These are phyloP conservation scores for Fringilla coelebs DNA, from an alignment of 2,797 vertebrate species.

Conservation along the genomic window DNA sequence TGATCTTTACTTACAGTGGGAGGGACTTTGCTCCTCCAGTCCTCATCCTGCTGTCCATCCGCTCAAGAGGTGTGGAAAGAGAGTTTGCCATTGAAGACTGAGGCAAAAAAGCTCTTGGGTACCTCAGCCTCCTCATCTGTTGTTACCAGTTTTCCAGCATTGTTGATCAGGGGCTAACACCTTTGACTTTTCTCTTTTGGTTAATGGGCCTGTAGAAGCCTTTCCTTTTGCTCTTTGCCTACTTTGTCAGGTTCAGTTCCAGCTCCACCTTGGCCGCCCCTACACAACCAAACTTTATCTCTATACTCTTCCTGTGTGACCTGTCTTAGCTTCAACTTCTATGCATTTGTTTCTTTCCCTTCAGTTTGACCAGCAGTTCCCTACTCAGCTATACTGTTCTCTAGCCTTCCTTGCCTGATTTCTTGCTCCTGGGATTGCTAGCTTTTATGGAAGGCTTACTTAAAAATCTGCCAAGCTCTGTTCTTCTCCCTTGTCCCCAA, in stretches of 20 bases:
- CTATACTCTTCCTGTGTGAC: background rate
- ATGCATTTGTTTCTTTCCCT: background rate
- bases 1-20: background rate
- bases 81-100: background rate
- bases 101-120: background rate
- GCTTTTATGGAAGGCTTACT: background rate
- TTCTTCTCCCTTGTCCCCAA: background rate
- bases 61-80: background rate
- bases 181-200: background rate
- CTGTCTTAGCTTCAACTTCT: background rate
- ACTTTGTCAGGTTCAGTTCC: background rate
- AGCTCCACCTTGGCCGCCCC: background rate
- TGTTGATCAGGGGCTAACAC: background rate
- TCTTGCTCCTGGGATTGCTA: background rate
- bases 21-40: background rate
- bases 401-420: background rate
- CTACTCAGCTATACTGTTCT: background rate
- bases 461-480: background rate
- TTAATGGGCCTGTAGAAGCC: background rate
- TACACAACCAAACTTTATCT: background rate
- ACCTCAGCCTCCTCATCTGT: background rate
- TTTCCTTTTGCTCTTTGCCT: background rate
- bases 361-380: background rate
- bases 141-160: background rate
- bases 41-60: background rate